Conservation (phyloP, 2,888 invertebrate species). For the Flexamia atlantica region DNA sequence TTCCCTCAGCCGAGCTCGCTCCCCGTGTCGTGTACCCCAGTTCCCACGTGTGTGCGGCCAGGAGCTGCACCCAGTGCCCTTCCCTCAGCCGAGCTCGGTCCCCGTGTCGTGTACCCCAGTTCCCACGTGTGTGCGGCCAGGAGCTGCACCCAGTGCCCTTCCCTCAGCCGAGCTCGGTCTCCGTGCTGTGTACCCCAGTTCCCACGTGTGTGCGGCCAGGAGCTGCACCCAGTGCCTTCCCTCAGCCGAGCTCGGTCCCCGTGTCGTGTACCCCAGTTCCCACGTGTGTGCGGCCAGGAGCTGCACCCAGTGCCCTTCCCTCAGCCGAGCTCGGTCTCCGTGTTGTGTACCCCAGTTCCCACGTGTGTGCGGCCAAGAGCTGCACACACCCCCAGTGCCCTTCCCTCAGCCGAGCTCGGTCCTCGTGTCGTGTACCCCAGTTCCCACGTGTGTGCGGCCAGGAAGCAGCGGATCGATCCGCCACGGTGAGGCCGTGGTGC, state of each 20-base stretch:
- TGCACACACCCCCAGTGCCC: slow-evolving; percentile 64
- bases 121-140: neutral
- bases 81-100: slow-evolving; percentile 63
- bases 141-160: too few species aligned
- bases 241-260: slow-evolving; percentile 25
- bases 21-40: neutral
- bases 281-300: neutral
- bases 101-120: neutral
- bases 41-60: too few species aligned
- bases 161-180: too few species aligned
- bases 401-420: slow-evolving; percentile 63
- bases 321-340: slow-evolving; percentile 18
- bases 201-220: neutral
- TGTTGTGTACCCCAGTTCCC: neutral
- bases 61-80: neutral
- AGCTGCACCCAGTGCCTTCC: neutral
- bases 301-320: neutral
- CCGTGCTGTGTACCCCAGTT: neutral
- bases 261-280: slow-evolving; percentile 11
- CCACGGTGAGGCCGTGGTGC: slow-evolving; percentile 25
- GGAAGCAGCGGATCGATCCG: slow-evolving; percentile 28
- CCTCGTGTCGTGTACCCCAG: slow-evolving; percentile 4
- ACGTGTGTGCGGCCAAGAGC: neutral
- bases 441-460: slow-evolving; percentile 40
- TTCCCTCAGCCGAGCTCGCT: slow-evolving; percentile 62